Percentiles rank a stretch among this genome's conserved stretches.
Evolutionary conservation across 1,140 invertebrate species (phyloP).

Genomic region (Scaptodrosophila lebanonensis): DNA sequence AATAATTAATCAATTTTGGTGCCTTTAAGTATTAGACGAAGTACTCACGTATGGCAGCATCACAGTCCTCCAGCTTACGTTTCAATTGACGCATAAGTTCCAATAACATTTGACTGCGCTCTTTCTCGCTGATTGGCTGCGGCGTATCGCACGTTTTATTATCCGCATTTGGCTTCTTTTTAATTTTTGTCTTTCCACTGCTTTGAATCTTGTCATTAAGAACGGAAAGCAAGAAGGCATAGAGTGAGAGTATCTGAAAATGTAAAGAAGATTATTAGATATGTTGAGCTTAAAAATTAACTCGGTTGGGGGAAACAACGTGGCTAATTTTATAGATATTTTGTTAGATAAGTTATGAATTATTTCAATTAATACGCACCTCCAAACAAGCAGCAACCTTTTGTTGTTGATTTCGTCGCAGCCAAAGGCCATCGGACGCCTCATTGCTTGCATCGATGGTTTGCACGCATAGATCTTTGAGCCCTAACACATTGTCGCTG

Average conservation of each 20-base stretch:
- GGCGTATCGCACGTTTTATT: conserved; percentile 36
- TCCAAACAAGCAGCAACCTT: conserved; percentile 63
- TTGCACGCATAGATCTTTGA: conserved; percentile 47
- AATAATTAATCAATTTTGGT: neutral
- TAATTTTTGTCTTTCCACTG: conserved; percentile 54
- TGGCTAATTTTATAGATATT: neutral
- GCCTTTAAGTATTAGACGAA: neutral
- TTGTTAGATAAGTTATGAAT: too few species aligned
- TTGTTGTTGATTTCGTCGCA: conserved; percentile 54
- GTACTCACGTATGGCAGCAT: conserved; percentile 59
- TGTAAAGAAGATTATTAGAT: neutral
- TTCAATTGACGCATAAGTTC: conserved; percentile 72
- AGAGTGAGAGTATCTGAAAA: conserved; percentile 67
- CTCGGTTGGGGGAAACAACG: too few species aligned
- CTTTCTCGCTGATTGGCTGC: conserved; percentile 62
- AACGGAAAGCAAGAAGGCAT: conserved; percentile 69
- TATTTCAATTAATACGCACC: conserved; percentile 32
- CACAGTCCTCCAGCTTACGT: conserved; percentile 61
- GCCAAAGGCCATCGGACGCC: conserved; percentile 58
- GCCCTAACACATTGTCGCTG: conserved; percentile 46
- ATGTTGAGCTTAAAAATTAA: neutral
- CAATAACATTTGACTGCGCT: conserved; percentile 58
- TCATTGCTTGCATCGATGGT: conserved; percentile 62
- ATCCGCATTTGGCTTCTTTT: conserved; percentile 41
- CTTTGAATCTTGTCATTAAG: conserved; percentile 69